phyloP scores from a whole-genome alignment of 2,888 invertebrate species.

The Pantelozetes paolii region DNA sequence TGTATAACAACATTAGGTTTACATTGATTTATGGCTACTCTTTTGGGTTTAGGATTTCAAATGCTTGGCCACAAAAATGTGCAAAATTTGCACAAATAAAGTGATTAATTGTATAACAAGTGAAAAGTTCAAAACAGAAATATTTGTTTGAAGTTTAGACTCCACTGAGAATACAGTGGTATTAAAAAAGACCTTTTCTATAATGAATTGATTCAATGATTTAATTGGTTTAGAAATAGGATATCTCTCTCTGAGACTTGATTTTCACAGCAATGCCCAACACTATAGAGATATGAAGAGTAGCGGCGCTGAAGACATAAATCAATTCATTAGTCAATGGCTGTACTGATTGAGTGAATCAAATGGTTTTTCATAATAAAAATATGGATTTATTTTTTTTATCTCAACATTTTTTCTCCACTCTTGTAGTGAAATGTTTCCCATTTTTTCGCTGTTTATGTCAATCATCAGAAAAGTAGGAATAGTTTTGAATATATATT shows the following conservation, averaged over 20 bases:
- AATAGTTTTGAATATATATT: too few species aligned
- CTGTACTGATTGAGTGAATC: not conserved
- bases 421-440: too few species aligned
- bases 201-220: not conserved
- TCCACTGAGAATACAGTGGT: too few species aligned
- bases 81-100: constrained; percentile 32
- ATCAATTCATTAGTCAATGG: constrained; percentile 2
- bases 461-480: too few species aligned
- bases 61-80: constrained; percentile 2
- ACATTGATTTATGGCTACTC: not conserved
- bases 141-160: constrained; percentile 11
- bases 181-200: not conserved
- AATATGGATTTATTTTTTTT: too few species aligned
- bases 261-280: not conserved
- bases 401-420: too few species aligned
- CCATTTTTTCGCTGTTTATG: too few species aligned
- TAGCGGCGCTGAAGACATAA: not conserved
- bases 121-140: constrained; percentile 25
- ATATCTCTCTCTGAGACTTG: not conserved
- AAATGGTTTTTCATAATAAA: not conserved
- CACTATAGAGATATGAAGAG: too few species aligned
- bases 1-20: not conserved
- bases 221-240: constrained; percentile 23
- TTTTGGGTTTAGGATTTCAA: not conserved
- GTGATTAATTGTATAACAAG: constrained; percentile 28